These are phyloP conservation scores for Engraulis encrasicolus DNA, from an alignment of 2,113 vertebrate species.

Conservation along the genomic window DNA sequence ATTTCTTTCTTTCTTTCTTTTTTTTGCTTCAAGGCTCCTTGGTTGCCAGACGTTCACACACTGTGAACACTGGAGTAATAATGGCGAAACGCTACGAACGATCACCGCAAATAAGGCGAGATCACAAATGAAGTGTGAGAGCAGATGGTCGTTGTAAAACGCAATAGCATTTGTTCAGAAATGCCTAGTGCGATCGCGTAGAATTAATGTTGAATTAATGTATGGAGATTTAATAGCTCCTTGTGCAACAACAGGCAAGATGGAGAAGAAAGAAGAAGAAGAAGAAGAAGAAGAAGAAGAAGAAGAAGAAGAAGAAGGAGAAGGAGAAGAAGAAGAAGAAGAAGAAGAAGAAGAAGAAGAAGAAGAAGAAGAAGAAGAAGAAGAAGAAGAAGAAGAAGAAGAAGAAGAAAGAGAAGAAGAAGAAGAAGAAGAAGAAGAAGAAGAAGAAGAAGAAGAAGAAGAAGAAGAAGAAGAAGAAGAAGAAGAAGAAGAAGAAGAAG, in stretches of 20 bases:
- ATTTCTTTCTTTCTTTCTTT: too few relatives aligned
- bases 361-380: background rate
- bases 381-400: slow-evolving; percentile 28
- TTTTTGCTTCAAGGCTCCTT: slow-evolving; percentile 35
- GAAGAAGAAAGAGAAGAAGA: slow-evolving; percentile 16
- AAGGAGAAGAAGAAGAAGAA: slow-evolving; percentile 23
- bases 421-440: background rate
- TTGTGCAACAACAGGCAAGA: slow-evolving; percentile 17
- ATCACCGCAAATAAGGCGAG: slow-evolving; percentile 40
- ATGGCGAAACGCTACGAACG: slow-evolving; percentile 41
- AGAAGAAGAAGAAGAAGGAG: background rate
- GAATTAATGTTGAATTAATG: slow-evolving; percentile 25
- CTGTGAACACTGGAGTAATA: slow-evolving; percentile 39
- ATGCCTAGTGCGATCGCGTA: slow-evolving; percentile 23
- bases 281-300: slow-evolving; percentile 26
- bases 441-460: slow-evolving; percentile 27
- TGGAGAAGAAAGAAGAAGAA: background rate
- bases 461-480: slow-evolving; percentile 12
- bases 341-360: slow-evolving; percentile 24
- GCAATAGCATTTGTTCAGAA: slow-evolving; percentile 41
- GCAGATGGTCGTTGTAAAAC: slow-evolving; percentile 44
- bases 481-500: slow-evolving; percentile 11
- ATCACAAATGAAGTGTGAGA: slow-evolving; percentile 39
- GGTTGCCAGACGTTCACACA: slow-evolving; percentile 29
- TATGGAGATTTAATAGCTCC: slow-evolving; percentile 40